Evolutionary conservation across 1,140 invertebrate genomes (phyloP), one percentile per base, ranked within the genome.

Genomic region (Saccostrea glomerata): DNA sequence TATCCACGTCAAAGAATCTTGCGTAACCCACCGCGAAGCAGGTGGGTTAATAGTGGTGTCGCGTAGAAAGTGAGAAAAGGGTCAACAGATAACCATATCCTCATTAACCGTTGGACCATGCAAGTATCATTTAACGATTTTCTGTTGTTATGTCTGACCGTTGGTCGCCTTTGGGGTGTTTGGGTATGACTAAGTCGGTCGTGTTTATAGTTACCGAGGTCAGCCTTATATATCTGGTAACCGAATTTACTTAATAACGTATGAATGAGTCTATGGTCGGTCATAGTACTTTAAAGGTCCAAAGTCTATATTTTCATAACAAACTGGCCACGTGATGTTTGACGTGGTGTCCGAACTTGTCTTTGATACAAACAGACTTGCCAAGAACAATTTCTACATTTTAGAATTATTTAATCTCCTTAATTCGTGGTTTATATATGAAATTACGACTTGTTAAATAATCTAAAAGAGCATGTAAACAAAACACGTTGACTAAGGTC

Each of bases 291-390:
- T 77, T 77, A 23, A 77, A 77, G 70, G 70, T 77, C 70, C 70
- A 77, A 77, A 77, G 70, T 77, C 70, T 77, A 25, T 77, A 30
- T 77, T 77, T 77, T 77, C 70, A 77, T 77, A 77, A 77, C 70
- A 77, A 77, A 77, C 23, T 77, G 25, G 11, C 70, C 70, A 77
- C 70, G 70, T 77, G 70, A 77, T 77, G 12, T 36, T 25, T 63
- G 5, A 47, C 47, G 9, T 47, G 47, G 47, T 47, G 47, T 47
- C 47, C 47, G 1, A 47, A 47, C 47, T 47, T 47, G 47, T 47
- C 47, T 47, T 47, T 5, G 47, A 47, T 7, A 9, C 47, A 47
- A 7, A 5, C 47, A 47, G 47, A 47, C 6, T 47, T 47, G 47
- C 47, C 47, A 47, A 47, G 6, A 47, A 47, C 47, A 47, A 36